These are phyloP conservation scores for Dicentrarchus labrax DNA, from an alignment of 2,113 vertebrate genomes.

Conservation along the genomic window DNA sequence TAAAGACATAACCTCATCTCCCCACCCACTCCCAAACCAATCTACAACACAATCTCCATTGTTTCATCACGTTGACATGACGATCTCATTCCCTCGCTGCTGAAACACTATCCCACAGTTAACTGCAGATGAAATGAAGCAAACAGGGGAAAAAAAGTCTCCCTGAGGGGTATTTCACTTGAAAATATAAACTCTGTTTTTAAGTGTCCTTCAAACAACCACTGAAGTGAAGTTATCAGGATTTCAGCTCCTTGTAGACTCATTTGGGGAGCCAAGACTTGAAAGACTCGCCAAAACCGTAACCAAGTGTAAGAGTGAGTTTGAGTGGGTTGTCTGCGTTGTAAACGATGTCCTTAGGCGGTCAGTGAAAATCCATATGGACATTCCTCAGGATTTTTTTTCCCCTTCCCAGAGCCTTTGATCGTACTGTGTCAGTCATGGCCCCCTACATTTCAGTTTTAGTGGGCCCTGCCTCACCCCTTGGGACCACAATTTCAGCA, in stretches of 20 bases:
- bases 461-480: neutral
- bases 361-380: slow-evolving; percentile 72
- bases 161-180: slow-evolving; percentile 33
- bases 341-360: slow-evolving; percentile 62
- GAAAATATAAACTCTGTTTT: slow-evolving; percentile 57
- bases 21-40: slow-evolving; percentile 56
- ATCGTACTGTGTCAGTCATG: slow-evolving; percentile 52
- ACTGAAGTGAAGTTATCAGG: slow-evolving; percentile 1
- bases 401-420: slow-evolving; percentile 45
- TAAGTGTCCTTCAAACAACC: slow-evolving; percentile 26
- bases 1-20: slow-evolving; percentile 70
- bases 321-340: slow-evolving; percentile 53
- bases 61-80: slow-evolving; percentile 61
- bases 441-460: slow-evolving; percentile 27
- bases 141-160: slow-evolving; percentile 25
- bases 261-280: slow-evolving; percentile 46
- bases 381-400: slow-evolving; percentile 41
- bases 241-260: slow-evolving; percentile 48
- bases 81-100: slow-evolving; percentile 43
- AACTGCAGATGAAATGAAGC: slow-evolving; percentile 48
- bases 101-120: slow-evolving; percentile 51
- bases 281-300: slow-evolving; percentile 51
- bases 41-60: slow-evolving; percentile 63
- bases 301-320: slow-evolving; percentile 50
- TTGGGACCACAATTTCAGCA: slow-evolving; percentile 15